A percentile compares a stretch with the other conserved stretches of the same genome.
Conservation (phyloP, 1,140 invertebrate genomes). For the Hypsibius dujardini region DNA sequence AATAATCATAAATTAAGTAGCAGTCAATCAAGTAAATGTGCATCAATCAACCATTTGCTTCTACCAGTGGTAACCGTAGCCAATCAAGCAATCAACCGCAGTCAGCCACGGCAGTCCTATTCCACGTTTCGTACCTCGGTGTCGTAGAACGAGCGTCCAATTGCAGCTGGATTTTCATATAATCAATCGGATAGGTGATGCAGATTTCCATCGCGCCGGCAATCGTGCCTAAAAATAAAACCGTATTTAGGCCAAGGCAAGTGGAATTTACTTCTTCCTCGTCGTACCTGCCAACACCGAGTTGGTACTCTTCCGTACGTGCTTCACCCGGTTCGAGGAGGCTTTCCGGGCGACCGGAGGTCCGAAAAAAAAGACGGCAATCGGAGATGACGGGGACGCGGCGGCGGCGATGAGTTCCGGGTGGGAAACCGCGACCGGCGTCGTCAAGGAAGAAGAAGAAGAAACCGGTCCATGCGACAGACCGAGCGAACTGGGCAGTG, state of each 20-base stretch:
- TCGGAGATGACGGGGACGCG: background rate
- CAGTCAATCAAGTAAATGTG: no score
- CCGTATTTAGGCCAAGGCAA: slow-evolving; percentile 19
- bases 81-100: background rate
- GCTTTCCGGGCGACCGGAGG: background rate
- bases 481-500: no score
- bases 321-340: background rate
- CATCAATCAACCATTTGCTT: no score
- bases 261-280: background rate
- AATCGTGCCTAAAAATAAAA: slow-evolving; percentile 21
- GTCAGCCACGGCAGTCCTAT: slow-evolving; percentile 4
- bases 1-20: no score
- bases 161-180: slow-evolving; percentile 10
- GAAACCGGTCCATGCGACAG: no score
- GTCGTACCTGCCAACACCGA: slow-evolving; percentile 1
- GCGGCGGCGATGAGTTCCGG: no score
- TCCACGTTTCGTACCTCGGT: slow-evolving; percentile 4
- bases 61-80: no score
- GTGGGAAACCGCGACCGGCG: no score
- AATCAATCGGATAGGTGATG: slow-evolving; percentile 1
- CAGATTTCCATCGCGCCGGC: slow-evolving; percentile 14
- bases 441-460: no score
- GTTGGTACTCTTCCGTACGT: background rate
- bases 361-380: slow-evolving; percentile 4
- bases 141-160: background rate